Evolutionary conservation across 1,140 invertebrate genomes (phyloP), one percentile per base, ranked within the genome.

Genomic region (Eurosta solidaginis): DNA sequence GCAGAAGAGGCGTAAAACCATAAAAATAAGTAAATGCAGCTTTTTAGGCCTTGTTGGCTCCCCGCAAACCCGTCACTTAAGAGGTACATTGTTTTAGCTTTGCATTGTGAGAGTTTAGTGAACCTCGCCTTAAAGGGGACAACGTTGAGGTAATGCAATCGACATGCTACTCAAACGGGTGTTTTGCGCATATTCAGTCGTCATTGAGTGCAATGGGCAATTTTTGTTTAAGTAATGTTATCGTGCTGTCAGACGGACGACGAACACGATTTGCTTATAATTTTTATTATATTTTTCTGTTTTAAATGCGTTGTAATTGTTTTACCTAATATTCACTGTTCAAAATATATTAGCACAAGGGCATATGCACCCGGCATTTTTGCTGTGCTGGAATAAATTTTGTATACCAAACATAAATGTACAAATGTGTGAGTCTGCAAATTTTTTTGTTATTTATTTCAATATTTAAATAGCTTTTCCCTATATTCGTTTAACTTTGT

Each of bases 161-260:
- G n/a, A 6, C 49, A 52, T 52, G 1, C 22, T 20, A 40, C 4
- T 5, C 59, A 27, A 52, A 52, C 9, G 40, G 33, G 59, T 40
- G 17, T 20, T 40, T 9, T 22, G 27, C 6, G 33, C 33, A 40
- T 20, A 40, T 40, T 36, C 17, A 42, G 36, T 68, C n/a, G 33
- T 68, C 59, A 68, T 68, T 68, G 59, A 68, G n/a, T 40, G 59
- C 33, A 9, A 40, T 40, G 12, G 36, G 59, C 59, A 68, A 40
- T 36, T 68, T 36, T 25, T 22, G 22, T 52, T 25, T 52, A 40
- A 40, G 27, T 40, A 36, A 33, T 36, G 7, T 33, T n/a, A 14
- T 68, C 33, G 33, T 3, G 33, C 33, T 17, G n/a, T 40, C 4
- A 17, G 17, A 10, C 3, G 14, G 40, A 7, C 9, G n/a, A 36